Evolutionary conservation across 2,797 vertebrate species (phyloP), one percentile per base, ranked within the genome.

Genomic region (Xerus rutilus): DNA sequence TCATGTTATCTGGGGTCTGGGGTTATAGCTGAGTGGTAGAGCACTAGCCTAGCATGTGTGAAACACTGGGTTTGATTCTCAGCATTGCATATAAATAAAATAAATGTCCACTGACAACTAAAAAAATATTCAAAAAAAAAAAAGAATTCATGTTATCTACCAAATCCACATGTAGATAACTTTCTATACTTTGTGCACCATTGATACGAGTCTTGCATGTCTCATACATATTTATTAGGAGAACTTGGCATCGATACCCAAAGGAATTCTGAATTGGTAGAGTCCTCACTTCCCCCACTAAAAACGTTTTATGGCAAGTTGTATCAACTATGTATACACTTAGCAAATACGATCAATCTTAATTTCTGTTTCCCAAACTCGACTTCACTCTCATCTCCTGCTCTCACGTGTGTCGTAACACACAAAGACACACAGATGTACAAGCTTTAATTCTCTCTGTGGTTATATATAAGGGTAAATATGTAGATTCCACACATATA

Each of bases 131-230:
- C n/a, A n/a, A 39, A 39, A 39, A 39, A 39, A 39, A 39, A 39
- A 39, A 39, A 39, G 39, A 39, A 94, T 98, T 96, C 77, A 62
- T 96, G 69, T 93, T 94, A 96, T 97, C 94, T 98, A 96, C 95
- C 97, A 98, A 98, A 97, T 97, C 95, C 97, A 95, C 89, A 97
- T 97, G 96, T 97, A 98, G 87, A 98, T 98, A 97, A 97, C 96
- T 91, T 98, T 97, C 97, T 91, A 92, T 98, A 92, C 95, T 97
- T 97, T 97, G 89, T 72, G 18, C 97, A 97, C 95, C 96, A 97
- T 72, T 98, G 96, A 97, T 98, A 98, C 98, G 98, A 98, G 97
- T 97, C 97, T 98, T 98, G 97, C 96, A 94, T 98, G 20, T 95
- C 62, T 97, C 72, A 98, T 96, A 87, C 90, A 97, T 98, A 97